A percentile compares a stretch with the other conserved stretches of the same genome.
Conservation (phyloP, 2,888 invertebrate genomes). For the Gonocerus acuteangulatus region DNA sequence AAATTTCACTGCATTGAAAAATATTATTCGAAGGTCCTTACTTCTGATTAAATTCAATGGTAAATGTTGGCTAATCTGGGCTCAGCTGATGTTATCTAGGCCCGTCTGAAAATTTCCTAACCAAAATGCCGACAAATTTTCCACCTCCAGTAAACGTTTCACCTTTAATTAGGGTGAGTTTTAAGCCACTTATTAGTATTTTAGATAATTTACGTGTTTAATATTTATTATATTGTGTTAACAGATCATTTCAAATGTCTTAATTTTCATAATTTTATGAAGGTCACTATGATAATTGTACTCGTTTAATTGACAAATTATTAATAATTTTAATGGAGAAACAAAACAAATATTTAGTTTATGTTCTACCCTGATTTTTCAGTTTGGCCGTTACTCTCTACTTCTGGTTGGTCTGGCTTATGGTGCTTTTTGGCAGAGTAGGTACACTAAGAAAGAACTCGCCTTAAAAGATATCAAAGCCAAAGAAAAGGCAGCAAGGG, state of each 20-base stretch:
- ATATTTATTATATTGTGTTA: background rate
- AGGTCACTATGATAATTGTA: too few relatives aligned
- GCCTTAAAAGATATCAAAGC: conserved; percentile 51
- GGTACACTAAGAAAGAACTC: conserved; percentile 36
- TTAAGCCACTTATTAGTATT: too few relatives aligned
- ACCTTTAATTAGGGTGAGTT: conserved; percentile 67
- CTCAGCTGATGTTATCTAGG: background rate
- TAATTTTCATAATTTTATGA: background rate
- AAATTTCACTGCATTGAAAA: too few relatives aligned
- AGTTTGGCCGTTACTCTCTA: conserved; percentile 78
- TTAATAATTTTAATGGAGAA: too few relatives aligned
- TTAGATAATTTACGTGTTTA: background rate
- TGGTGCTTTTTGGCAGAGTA: conserved; percentile 52
- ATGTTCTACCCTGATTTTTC: too few relatives aligned
- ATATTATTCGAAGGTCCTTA: too few relatives aligned
- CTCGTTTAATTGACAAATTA: too few relatives aligned
- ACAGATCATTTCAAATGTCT: background rate
- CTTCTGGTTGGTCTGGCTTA: conserved; percentile 64
- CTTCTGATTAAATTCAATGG: too few relatives aligned
- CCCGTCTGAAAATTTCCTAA: too few relatives aligned
- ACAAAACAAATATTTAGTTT: too few relatives aligned
- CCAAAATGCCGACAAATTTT: conserved; percentile 41
- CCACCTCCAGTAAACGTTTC: conserved; percentile 70
- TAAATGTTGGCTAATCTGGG: background rate
- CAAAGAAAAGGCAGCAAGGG: conserved; percentile 59